Evolutionary conservation across 2,797 vertebrate genomes (phyloP), one percentile per base, ranked within the genome.

Genomic region (Chanos chanos): DNA sequence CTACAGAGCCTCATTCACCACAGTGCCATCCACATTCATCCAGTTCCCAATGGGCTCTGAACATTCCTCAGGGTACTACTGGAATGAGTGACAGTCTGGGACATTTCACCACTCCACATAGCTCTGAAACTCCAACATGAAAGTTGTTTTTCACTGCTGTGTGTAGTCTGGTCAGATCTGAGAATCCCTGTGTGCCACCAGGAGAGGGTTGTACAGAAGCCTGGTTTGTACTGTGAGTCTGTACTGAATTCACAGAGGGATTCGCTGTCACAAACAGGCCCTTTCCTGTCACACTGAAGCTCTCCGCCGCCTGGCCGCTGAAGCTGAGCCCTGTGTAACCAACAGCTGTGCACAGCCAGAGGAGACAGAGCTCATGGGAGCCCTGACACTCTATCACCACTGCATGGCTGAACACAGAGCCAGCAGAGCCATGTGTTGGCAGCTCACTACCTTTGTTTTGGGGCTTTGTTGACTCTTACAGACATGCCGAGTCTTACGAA

Each of bases 331-430:
- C 40, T 31, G 49, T 15, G 28, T 22, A 31, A 43, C 27, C 19
- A 22, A 21, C 54, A 64, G 51, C 48, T 64, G 61, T 30, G 21
- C 47, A 40, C 13, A 58, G 64, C 51, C 64, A 59, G 47, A 64
- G 58, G 52, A 52, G 37, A 40, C 6, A 5, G 25, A 1, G 1
- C 44, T 57, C 44, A 21, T 47, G 44, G 25, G 52, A 64, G 15
- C 4, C 44, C 15, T 0, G 3, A 39, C 47, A 13, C 15, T 39
- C 8, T 15, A 15, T 47, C 6, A 9, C 41, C 16, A 18, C 43
- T 64, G 51, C 47, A 39, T 12, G 10, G 9, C 6, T 31, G 24
- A n/a, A n/a, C 22, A 48, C 12, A 21, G 36, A 49, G 13, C 33
- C 58, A 43, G 21, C 44, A 41, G 4, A n/a, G 39, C 44, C 22